A percentile compares a stretch with the other conserved stretches of the same genome.
These are phyloP conservation scores for Athalia cordata DNA, from an alignment of 2,888 invertebrate genomes.

Conservation along the genomic window DNA sequence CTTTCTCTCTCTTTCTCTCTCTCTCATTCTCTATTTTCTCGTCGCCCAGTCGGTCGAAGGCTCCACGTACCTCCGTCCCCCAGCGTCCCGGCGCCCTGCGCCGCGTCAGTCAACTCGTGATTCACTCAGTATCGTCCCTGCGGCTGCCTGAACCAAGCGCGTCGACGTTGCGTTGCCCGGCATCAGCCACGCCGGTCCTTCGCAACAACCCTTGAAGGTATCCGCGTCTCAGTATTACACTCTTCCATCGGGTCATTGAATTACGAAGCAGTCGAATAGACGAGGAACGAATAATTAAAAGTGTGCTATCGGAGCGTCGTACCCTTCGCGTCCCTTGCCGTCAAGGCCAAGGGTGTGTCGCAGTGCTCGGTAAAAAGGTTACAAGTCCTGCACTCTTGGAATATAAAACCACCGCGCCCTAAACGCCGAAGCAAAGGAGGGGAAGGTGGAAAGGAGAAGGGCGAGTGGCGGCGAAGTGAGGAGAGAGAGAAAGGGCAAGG, in stretches of 20 bases:
- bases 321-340: neutral
- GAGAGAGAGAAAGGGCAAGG: conserved; percentile 20
- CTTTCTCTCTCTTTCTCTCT: conserved; percentile 26
- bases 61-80: neutral
- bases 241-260: neutral
- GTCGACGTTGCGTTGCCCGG: conserved; percentile 30
- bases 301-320: neutral
- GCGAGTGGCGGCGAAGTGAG: neutral
- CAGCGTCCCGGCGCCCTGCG: conserved; percentile 39
- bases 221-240: neutral
- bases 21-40: conserved; percentile 19
- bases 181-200: neutral
- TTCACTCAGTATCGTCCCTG: conserved; percentile 42
- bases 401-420: conserved; percentile 23
- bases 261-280: neutral
- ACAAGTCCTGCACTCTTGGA: neutral
- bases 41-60: conserved; percentile 44
- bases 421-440: neutral
- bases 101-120: conserved; percentile 46
- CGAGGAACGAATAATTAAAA: neutral
- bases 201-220: neutral
- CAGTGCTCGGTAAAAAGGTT: neutral
- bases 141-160: conserved; percentile 38
- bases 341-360: conserved; percentile 18
- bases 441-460: neutral